A percentile compares a stretch with the other conserved stretches of the same genome.
These are phyloP conservation scores for Nipponia nippon DNA, from an alignment of 2,113 vertebrate genomes.

Conservation along the genomic window DNA sequence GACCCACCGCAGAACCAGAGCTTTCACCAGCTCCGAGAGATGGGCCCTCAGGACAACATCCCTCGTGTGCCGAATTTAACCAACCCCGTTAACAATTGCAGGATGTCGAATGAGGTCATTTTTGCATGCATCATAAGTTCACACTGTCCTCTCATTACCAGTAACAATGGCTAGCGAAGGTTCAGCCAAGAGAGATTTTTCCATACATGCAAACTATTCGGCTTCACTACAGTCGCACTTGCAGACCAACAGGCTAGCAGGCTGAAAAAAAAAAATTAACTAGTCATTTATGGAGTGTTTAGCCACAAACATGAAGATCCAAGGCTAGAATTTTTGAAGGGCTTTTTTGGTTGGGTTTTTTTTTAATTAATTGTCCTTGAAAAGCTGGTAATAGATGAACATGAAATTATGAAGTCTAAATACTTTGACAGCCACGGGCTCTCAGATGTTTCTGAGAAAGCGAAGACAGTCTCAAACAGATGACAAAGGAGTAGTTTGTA, in stretches of 20 bases:
- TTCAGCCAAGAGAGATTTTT: constrained; percentile 42
- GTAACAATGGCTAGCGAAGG: not conserved
- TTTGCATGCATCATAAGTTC: not conserved
- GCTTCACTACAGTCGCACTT: not conserved
- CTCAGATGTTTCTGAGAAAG: not conserved
- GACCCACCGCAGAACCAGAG: not conserved
- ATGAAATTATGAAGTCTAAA: not conserved
- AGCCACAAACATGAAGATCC: not conserved
- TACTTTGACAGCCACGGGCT: not conserved
- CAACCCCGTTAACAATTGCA: constrained; percentile 46
- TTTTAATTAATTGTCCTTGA: not conserved
- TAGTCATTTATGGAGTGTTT: not conserved
- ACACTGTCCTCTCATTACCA: constrained; percentile 37
- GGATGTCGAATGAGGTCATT: constrained; percentile 55
- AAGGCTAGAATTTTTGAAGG: not conserved
- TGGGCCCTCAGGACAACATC: constrained; percentile 20
- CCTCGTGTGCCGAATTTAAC: not conserved
- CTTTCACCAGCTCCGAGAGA: not conserved
- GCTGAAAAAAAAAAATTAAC: not conserved
- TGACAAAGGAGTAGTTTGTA: not conserved
- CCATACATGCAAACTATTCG: not conserved
- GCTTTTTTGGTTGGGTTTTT: not conserved
- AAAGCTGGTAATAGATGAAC: not conserved
- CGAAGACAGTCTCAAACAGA: not conserved
- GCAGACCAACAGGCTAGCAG: not conserved